Evolutionary conservation across 2,888 invertebrate species (phyloP).

Genomic region (Phortica magna): DNA sequence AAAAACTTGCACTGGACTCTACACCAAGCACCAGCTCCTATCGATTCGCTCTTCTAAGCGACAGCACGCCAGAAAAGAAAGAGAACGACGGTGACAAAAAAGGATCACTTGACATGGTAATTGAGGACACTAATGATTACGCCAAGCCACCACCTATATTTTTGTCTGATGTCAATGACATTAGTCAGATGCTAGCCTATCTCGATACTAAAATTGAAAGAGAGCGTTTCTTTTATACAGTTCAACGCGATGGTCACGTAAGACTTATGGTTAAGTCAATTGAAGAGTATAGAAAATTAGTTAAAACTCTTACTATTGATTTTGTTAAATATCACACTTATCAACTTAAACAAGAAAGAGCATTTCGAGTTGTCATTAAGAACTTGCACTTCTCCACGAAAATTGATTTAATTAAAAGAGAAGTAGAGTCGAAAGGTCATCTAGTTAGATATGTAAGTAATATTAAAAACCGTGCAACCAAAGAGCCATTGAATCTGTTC

Average conservation of each 20-base stretch:
- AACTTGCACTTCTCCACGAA: conserved; percentile 36
- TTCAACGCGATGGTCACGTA: conserved; percentile 37
- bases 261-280: conserved; percentile 34
- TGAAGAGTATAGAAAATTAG: conserved; percentile 31
- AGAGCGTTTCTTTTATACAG: too few species aligned
- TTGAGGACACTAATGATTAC: too few species aligned
- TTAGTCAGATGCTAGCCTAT: conserved; percentile 22
- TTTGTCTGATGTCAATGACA: conserved; percentile 28
- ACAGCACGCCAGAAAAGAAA: too few species aligned
- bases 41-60: too few species aligned
- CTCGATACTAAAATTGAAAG: conserved; percentile 30
- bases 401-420: conserved; percentile 31
- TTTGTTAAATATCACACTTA: conserved; percentile 30
- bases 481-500: conserved; percentile 38
- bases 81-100: too few species aligned
- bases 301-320: conserved; percentile 24
- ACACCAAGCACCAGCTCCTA: too few species aligned
- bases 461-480: conserved; percentile 38
- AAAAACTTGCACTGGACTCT: too few species aligned
- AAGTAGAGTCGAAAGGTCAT: conserved; percentile 37
- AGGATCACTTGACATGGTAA: too few species aligned
- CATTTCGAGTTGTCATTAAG: conserved; percentile 36
- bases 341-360: conserved; percentile 30
- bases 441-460: conserved; percentile 39
- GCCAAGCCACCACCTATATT: conserved; percentile 35